Base-by-base conservation (phyloP, 1,140 invertebrate species). In the Odontomachus brunneus region DNA sequence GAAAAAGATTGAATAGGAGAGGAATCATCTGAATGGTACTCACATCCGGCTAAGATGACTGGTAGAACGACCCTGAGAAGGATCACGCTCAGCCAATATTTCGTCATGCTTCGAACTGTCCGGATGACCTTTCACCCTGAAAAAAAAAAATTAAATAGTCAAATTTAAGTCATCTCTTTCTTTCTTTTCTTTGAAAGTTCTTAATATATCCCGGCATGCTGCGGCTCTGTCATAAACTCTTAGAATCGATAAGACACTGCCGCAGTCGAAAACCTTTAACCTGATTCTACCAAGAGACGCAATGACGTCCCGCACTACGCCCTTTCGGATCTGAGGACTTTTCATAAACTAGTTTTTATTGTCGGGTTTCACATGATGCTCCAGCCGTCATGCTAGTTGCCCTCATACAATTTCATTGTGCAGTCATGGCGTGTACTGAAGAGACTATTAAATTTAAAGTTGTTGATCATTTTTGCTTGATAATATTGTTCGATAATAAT, bases 1-100 rank as follows among this genome's bases (percentile, higher is more conserved):
- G 33, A 44, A 57, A 57, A 0, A 44, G 0, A 78, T 14, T 4
- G 33, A 49, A 38, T 44, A 44, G 38, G 26, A 5, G 26, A 76
- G 11, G 2, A 67, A 7, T 69, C 15, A 59, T 51, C 15, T 15
- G 17, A 81, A 72, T 48, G 15, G 53, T 72, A 93, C 93, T 94
- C 65, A 94, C 93, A 93, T 81, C 85, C 90, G 60, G 90, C 86
- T n/a, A 93, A 90, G 29, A 92, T 88, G 14, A 82, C 81, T 44
- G 93, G 93, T 80, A 92, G 90, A 33, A 93, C n/a, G 81, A 94
- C 89, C 91, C 93, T 93, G 72, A 93, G 44, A 55, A 94, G 86
- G 71, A 90, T 87, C 12, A 93, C 90, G 71, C 92, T 94, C 62
- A 94, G 82, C 93, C 93, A 94, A 69, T 93, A 94, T 14, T 88